These are phyloP conservation scores for Parus major DNA, from an alignment of 2,113 vertebrate species.

Conservation along the genomic window DNA sequence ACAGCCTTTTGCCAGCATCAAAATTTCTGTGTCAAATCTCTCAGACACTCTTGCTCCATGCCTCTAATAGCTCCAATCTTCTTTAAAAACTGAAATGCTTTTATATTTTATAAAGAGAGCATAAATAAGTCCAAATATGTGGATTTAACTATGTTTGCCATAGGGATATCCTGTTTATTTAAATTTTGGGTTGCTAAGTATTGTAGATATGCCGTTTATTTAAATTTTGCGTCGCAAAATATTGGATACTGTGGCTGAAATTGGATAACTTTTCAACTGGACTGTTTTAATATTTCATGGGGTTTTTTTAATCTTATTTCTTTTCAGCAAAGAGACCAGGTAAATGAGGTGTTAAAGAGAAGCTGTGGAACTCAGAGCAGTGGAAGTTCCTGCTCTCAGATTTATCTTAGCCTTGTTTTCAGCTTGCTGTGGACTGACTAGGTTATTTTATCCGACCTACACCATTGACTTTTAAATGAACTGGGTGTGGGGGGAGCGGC, in stretches of 20 bases:
- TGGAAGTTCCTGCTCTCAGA: not conserved
- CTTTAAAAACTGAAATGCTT: not conserved
- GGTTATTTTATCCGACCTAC: not conserved
- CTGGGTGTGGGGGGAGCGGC: not conserved
- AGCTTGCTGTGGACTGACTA: not conserved
- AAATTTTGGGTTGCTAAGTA: not conserved
- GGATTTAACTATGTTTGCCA: not conserved
- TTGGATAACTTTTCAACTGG: not conserved
- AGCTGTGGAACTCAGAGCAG: not conserved
- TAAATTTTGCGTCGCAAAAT: not conserved
- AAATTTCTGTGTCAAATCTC: not conserved
- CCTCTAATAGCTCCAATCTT: not conserved
- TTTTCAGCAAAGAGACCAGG: not conserved
- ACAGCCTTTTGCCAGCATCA: fast-evolving
- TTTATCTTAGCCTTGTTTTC: conserved; percentile 16
- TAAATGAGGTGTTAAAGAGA: not conserved
- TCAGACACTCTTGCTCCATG: not conserved
- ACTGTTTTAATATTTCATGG: not conserved
- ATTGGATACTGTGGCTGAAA: not conserved
- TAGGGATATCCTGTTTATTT: not conserved
- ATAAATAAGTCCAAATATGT: not conserved
- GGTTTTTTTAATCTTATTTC: not conserved
- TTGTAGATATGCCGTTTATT: not conserved
- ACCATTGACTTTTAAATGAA: not conserved
- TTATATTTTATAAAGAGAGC: not conserved